Conservation (phyloP, 2,797 vertebrate genomes). For the Pseudochirops cupreus region DNA sequence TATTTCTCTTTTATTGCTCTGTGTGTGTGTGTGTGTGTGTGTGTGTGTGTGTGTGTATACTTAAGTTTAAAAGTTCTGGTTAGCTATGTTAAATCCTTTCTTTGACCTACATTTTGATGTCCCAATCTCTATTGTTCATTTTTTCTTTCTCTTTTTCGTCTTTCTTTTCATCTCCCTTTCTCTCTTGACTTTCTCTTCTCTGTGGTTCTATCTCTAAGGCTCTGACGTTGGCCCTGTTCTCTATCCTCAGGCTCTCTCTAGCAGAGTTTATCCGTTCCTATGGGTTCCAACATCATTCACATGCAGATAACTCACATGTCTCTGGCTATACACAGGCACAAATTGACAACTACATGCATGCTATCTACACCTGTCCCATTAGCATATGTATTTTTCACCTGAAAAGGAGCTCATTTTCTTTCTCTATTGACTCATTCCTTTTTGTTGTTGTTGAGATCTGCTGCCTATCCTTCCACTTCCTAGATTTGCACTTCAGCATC, state of each 20-base stretch:
- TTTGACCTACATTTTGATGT: slow-evolving; percentile 67
- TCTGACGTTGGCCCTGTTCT: neutral
- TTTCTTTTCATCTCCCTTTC: neutral
- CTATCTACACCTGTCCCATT: neutral
- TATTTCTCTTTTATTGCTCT: neutral
- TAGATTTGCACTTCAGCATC: neutral
- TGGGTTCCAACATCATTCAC: neutral
- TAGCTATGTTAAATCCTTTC: slow-evolving; percentile 59
- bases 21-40: no score
- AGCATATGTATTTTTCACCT: neutral
- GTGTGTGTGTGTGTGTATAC: neutral
- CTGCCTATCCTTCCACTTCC: neutral
- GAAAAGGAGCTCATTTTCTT: neutral
- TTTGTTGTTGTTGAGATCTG: neutral
- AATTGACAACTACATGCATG: neutral
- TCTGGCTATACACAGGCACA: neutral
- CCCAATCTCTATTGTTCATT: slow-evolving; percentile 10
- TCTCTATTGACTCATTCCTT: neutral
- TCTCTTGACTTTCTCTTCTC: neutral
- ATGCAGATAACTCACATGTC: neutral
- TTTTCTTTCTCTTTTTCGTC: neutral
- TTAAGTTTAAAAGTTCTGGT: slow-evolving; percentile 68
- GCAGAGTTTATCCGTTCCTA: neutral
- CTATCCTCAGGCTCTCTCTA: neutral
- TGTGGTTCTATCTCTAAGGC: neutral